Base-by-base conservation (phyloP, 2,797 vertebrate genomes). In the Characodon lateralis region DNA sequence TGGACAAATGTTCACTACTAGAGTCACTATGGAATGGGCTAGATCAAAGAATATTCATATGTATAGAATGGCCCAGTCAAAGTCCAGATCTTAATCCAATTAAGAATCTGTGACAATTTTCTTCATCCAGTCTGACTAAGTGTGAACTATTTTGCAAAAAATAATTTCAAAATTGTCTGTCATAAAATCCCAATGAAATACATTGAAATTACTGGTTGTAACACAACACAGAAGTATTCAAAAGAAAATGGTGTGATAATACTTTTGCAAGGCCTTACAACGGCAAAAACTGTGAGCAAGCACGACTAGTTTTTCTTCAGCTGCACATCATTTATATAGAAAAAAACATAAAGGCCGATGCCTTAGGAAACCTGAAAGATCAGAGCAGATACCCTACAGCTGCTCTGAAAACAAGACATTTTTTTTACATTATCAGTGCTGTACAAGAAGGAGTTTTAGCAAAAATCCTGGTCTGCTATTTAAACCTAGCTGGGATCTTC, bases 401-500 rank as follows among this genome's bases (percentile, higher is more conserved):
- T 18, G 50, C 39, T 22, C 20, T 51, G 28, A 53, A 77, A 81
- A 78, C 76, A 78, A 58, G 22, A 43, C 18, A 0, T 61, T 26
- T 72, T 26, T 78, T 76, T 71, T 35, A 71, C 18, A 28, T 72
- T 58, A 72, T 61, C 22, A 31, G 65, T 3, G 24, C 8, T n/a
- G 6, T 0, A 51, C 7, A 2, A 22, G 63, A 41, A 71, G 48
- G n/a, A 24, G 5, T 24, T 78, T 77, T 53, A 79, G 73, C 41
- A 2, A 53, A 51, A 68, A 72, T 5, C 28, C 55, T 3, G 0
- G 9, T 79, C 73, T 71, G 81, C 61, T 72, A 66, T 70, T 5
- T 6, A 75, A 68, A 63, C 58, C 18, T 1, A 2, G n/a, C 61
- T 18, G 56, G 48, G 28, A 75, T 79, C 77, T 81, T 46, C 10